Evolutionary conservation across 2,113 vertebrate species (phyloP), one percentile per base, ranked within the genome.

Genomic region (Ptyas mucosa): DNA sequence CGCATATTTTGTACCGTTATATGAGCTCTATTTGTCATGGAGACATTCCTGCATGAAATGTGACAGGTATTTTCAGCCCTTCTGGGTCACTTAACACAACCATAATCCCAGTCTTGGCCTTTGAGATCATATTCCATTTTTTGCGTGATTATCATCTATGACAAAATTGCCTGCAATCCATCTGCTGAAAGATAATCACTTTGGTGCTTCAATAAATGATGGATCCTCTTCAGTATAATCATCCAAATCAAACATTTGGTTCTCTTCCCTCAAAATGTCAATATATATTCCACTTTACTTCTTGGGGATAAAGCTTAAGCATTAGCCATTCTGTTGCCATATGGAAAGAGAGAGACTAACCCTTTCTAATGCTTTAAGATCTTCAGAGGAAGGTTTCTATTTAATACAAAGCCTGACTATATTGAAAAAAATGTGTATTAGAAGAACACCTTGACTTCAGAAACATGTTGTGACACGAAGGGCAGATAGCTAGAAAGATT

Each of bases 161-260:
- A 94, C 94, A 94, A 95, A 97, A 97, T 95, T 94, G 94, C n/a
- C 88, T 52, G 95, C 90, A 95, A 95, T 91, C 88, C 90, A 81
- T 1, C 0, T 89, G 53, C 89, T 95, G 93, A 91, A 96, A 95
- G 91, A 49, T 93, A 24, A 89, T 94, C 91, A 95, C 91, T 87
- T 94, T 91, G 94, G 94, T 53, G 91, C 91, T 51, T 87, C 94
- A 91, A 93, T 89, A 92, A 88, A 92, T 75, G 86, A 92, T 53
- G 34, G 94, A 93, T 88, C 12, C 39, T 89, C 93, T 95, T 94
- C 58, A 0, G 11, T 46, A 87, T 90, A 91, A 87, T 81, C 20
- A 29, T 89, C 18, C 24, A 93, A 93, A 95, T 81, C 52, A 95
- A 95, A 95, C 53, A 91, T 88, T 75, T 93, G 85, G 61, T 55